These are phyloP conservation scores for Callorhinus ursinus DNA, from an alignment of 2,113 vertebrate genomes.

Conservation along the genomic window DNA sequence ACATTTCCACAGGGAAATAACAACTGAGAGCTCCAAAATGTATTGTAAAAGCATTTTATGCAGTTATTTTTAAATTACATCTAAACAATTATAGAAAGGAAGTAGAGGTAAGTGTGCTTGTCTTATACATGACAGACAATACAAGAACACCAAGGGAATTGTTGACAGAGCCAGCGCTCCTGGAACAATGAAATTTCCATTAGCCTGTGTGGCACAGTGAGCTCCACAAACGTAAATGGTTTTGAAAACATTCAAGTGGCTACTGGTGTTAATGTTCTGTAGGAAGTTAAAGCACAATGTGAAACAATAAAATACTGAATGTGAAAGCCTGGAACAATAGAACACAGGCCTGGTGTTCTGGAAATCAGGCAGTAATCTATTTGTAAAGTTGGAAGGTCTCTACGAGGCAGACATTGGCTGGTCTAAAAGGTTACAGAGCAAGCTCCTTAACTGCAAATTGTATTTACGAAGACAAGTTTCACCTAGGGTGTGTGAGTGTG, in stretches of 20 bases:
- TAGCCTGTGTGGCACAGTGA: background rate
- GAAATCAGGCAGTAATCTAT: background rate
- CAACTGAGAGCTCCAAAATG: background rate
- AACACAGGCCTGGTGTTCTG: background rate
- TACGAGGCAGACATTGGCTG: background rate
- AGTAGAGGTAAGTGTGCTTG: slow-evolving; percentile 13
- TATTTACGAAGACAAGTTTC: background rate
- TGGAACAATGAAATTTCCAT: slow-evolving; percentile 42
- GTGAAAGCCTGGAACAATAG: background rate
- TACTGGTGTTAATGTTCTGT: slow-evolving; percentile 16
- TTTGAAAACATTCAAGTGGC: slow-evolving; percentile 53
- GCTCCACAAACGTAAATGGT: slow-evolving; percentile 16
- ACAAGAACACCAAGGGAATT: background rate
- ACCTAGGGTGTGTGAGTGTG: background rate
- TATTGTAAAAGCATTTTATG: background rate
- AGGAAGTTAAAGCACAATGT: slow-evolving; percentile 46
- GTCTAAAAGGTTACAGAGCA: background rate
- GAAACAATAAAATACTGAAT: slow-evolving; percentile 52
- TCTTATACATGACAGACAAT: background rate
- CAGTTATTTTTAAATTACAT: background rate
- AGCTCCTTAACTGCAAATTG: background rate
- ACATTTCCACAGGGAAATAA: background rate
- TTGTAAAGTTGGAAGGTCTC: background rate
- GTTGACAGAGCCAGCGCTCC: background rate
- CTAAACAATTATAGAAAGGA: slow-evolving; percentile 25